phyloP scores from a whole-genome alignment of 2,888 invertebrate genomes.

The Mellilla xanthometata region DNA sequence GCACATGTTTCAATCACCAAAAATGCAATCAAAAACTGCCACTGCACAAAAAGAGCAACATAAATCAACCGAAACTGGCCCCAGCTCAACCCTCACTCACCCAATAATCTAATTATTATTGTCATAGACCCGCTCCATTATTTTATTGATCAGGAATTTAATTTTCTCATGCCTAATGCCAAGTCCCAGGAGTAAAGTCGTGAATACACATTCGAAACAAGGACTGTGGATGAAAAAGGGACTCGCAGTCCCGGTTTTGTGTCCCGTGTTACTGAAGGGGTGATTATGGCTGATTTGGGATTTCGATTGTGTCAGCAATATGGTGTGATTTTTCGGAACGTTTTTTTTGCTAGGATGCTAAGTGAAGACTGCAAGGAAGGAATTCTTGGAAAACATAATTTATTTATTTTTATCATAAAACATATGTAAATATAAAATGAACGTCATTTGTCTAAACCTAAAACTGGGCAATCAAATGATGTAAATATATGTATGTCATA shows the following conservation, averaged over 20 bases:
- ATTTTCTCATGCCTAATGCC: conserved; percentile 58
- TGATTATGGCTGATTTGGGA: conserved; percentile 60
- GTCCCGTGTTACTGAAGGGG: conserved; percentile 31
- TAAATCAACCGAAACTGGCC: conserved; percentile 26
- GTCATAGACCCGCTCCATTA: conserved; percentile 65
- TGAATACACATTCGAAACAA: conserved; percentile 20
- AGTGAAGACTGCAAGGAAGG: too few species aligned
- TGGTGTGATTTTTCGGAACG: conserved; percentile 45
- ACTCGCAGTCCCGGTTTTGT: conserved; percentile 49
- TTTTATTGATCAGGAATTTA: conserved; percentile 69
- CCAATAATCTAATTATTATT: conserved; percentile 33
- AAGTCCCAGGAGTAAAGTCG: conserved; percentile 38
- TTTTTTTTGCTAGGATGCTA: conserved; percentile 2
- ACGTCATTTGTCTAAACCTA: too few species aligned
- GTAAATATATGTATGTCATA: too few species aligned
- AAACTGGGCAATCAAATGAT: too few species aligned
- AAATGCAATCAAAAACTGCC: conserved; percentile 27
- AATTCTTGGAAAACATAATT: too few species aligned
- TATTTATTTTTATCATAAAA: too few species aligned
- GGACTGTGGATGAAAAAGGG: conserved; percentile 14
- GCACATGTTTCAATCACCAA: conserved; percentile 26
- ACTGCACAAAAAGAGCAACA: conserved; percentile 26
- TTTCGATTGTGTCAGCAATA: conserved; percentile 44
- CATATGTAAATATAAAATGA: too few species aligned
- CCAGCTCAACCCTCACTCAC: conserved; percentile 9